Conservation (phyloP, 2,888 invertebrate genomes). For the Hipparchia sbordonii region DNA sequence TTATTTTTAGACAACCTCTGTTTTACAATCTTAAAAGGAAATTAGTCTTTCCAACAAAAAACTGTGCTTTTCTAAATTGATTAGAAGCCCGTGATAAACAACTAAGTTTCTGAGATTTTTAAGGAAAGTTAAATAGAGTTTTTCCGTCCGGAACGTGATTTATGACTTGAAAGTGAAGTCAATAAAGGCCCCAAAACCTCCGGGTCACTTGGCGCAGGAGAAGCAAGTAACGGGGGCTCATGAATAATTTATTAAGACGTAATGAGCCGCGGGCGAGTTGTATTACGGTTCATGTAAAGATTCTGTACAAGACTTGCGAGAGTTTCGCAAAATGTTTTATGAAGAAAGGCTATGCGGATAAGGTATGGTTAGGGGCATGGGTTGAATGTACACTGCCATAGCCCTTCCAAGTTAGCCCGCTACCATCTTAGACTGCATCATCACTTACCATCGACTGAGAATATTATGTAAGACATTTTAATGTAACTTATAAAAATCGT, state of each 20-base stretch:
- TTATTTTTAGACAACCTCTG: no score
- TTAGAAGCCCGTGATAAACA: no score
- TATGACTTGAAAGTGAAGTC: conserved; percentile 44
- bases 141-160: conserved; percentile 47
- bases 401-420: no score
- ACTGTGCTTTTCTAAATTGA: no score
- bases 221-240: conserved; percentile 49
- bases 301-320: conserved; percentile 47
- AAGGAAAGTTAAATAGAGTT: conserved; percentile 1
- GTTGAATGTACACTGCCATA: no score
- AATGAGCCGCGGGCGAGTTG: conserved; percentile 71
- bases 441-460: no score
- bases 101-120: not conserved
- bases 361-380: not conserved
- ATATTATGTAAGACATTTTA: no score
- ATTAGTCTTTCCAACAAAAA: no score
- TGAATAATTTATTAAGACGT: conserved; percentile 75
- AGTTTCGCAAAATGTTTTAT: conserved; percentile 19
- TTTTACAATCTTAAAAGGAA: no score
- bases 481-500: no score
- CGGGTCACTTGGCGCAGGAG: conserved; percentile 40
- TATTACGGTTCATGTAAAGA: conserved; percentile 58
- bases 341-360: not conserved
- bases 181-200: conserved; percentile 32
- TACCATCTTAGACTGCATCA: no score